These are phyloP conservation scores for Aphelenchoides avenae DNA, from an alignment of 1,140 invertebrate species.

Conservation along the genomic window DNA sequence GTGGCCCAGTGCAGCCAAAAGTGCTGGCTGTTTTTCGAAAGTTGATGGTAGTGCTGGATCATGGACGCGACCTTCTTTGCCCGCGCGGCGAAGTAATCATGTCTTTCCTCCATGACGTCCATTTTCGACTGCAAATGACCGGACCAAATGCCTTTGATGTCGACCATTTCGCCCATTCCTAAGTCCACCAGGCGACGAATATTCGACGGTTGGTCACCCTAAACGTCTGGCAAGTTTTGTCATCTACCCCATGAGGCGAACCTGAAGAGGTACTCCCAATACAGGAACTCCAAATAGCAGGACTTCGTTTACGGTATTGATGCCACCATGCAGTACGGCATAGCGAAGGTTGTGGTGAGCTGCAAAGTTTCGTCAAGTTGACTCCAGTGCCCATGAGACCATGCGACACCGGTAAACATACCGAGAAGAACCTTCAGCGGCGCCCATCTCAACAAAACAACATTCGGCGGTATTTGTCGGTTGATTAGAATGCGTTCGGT, in stretches of 20 bases:
- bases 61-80: slow-evolving; percentile 31
- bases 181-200: slow-evolving; percentile 35
- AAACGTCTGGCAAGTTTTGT: slow-evolving; percentile 1
- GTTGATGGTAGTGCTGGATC: slow-evolving; percentile 24
- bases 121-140: slow-evolving; percentile 20
- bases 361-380: slow-evolving; percentile 5
- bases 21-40: slow-evolving; percentile 34
- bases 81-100: slow-evolving; percentile 17
- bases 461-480: slow-evolving; percentile 33
- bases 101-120: slow-evolving; percentile 23
- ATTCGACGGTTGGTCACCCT: slow-evolving; percentile 48
- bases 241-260: slow-evolving; percentile 18
- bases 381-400: neutral
- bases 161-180: slow-evolving; percentile 30
- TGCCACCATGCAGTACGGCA: slow-evolving; percentile 48
- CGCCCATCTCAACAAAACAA: slow-evolving; percentile 42
- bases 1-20: slow-evolving; percentile 43
- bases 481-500: slow-evolving; percentile 12
- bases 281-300: slow-evolving; percentile 53
- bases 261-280: slow-evolving; percentile 50
- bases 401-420: too few species aligned
- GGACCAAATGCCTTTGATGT: slow-evolving; percentile 22
- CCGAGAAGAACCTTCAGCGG: slow-evolving; percentile 52
- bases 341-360: slow-evolving; percentile 50
- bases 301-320: slow-evolving; percentile 54